Evolutionary conservation across 2,797 vertebrate species (phyloP), one percentile per base, ranked within the genome.

Genomic region (Silurus aristotelis): DNA sequence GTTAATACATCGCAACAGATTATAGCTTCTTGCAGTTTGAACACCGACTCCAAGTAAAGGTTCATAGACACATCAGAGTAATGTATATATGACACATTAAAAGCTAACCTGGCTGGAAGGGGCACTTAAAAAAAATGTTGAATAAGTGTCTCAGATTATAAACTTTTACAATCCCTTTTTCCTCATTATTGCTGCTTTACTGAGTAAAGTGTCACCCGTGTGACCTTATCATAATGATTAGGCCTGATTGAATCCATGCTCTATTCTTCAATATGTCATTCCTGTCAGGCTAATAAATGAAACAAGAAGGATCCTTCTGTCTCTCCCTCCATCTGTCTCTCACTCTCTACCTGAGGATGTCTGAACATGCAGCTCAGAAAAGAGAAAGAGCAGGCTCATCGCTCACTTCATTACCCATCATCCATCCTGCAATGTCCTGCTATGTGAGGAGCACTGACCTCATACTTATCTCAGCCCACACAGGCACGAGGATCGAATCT

Each of bases 391-490:
- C 73, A 87, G 85, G 85, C 87, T 89, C 89, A 88, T 90, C 87
- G 82, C 84, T 90, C 89, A 90, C 85, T 87, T 87, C 87, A 86
- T 89, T 86, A 87, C 89, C 86, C 83, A 66, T 87, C 84, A 76
- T 15, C 80, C 83, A 66, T 89, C 67, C 84, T 82, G 82, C 80
- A 80, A 73, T 61, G 76, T 79, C 22, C n/a, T 52, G 82, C 60
- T 82, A 78, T 58, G 83, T 58, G 61, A 83, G 78, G 75, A 87
- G 46, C 83, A 76, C 83, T 80, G 27, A 55, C 83, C 71, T 78
- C 61, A 70, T 75, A 85, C 87, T 89, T 88, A 89, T 90, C 89
- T 86, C 89, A 77, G 85, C 89, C 86, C 83, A 89, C 89, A 90
- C 87, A 89, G 82, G 80, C 87, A 81, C 25, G 17, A 80, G 73